Base-by-base conservation (phyloP, 2,797 vertebrate species). In the Eurystomus glaucurus region DNA sequence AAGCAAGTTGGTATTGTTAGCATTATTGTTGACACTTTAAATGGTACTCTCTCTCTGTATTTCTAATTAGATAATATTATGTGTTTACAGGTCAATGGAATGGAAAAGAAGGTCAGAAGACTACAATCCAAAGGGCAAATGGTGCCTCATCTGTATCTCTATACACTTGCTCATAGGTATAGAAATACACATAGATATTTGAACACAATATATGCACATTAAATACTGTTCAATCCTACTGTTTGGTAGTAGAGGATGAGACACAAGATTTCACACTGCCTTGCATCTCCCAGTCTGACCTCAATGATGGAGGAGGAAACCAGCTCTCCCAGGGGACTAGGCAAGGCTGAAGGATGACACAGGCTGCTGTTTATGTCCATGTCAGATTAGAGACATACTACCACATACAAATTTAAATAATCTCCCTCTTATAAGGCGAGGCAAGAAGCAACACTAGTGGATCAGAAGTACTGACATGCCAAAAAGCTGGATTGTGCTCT, bases 21-120 rank as follows among this genome's bases (percentile, higher is more conserved):
- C 39, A 29, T 52, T 79, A 48, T 9, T 71, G 50, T n/a, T 88
- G 65, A 50, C 78, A 33, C 19, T 58, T 39, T 41, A 88, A 88
- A 51, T 14, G 3, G 7, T 37, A 5, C 25, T 54, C 51, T 8
- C 35, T 35, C 17, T 45, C 3, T 41, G 29, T 19, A 41, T 74
- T 87, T 81, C 35, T 81, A 82, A 75, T 88, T 81, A 90, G 71
- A 48, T 88, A 81, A 60, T 66, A 52, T n/a, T 71, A 74, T 25
- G 29, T 66, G 28, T 86, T 88, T 92, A 58, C 72, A 88, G 65
- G 79, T 84, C 50, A 91, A 33, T n/a, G 1, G 9, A 43, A 66
- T 31, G 28, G 28, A 69, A 91, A 74, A 76, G 62, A 85, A 76
- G 76, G 57, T 84, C 79, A 33, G 22, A 22, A 71, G 50, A 78